Evolutionary conservation across 2,888 invertebrate genomes (phyloP).

Genomic region (Druceiella hillmani): DNA sequence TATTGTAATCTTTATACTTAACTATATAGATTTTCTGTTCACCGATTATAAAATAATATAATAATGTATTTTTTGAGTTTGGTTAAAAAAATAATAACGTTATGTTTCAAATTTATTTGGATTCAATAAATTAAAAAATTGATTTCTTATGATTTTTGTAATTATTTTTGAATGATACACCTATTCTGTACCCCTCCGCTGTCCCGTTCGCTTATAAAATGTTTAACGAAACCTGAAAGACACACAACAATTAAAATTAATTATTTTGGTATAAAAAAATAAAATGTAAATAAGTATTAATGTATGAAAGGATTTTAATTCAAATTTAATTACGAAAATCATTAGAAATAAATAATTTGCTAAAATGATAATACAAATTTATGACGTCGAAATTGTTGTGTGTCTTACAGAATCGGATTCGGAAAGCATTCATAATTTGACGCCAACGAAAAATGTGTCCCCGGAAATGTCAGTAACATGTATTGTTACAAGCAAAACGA

Average conservation of each 20-base stretch:
- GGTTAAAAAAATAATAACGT: background rate
- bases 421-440: slow-evolving; percentile 62
- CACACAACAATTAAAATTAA: too few relatives aligned
- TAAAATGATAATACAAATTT: too few relatives aligned
- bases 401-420: slow-evolving; percentile 77
- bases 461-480: slow-evolving; percentile 33
- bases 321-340: slow-evolving; percentile 53
- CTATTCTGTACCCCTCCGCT: too few relatives aligned
- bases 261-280: too few relatives aligned
- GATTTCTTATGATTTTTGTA: slow-evolving; percentile 53
- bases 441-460: slow-evolving; percentile 48
- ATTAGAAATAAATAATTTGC: slow-evolving; percentile 30
- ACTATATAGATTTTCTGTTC: too few relatives aligned
- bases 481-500: slow-evolving; percentile 51
- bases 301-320: too few relatives aligned
- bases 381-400: slow-evolving; percentile 44
- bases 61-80: too few relatives aligned
- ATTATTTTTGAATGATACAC: slow-evolving; percentile 45
- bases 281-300: too few relatives aligned
- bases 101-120: background rate
- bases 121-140: slow-evolving; percentile 48
- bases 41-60: too few relatives aligned
- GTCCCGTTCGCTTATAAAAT: too few relatives aligned
- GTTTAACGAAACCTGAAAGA: too few relatives aligned
- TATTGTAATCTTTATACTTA: too few relatives aligned